phyloP scores from a whole-genome alignment of 2,888 invertebrate genomes.

The Epistrophe grossulariae region DNA sequence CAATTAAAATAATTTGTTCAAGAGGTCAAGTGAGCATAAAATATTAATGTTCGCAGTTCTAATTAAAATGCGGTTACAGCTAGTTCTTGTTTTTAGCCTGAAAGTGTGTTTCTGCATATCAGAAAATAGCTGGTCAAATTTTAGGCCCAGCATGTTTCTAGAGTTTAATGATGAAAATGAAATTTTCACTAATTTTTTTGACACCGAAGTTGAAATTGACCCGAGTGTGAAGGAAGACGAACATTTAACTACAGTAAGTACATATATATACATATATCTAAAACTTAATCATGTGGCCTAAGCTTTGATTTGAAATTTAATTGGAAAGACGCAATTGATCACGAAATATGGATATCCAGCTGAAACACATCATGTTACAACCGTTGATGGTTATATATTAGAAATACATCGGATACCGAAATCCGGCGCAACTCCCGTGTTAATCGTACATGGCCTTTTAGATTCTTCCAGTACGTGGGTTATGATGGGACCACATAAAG shows the following conservation, averaged over 20 bases:
- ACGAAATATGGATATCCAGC: constrained; percentile 87
- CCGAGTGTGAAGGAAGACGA: constrained; percentile 21
- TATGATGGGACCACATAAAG: constrained; percentile 88
- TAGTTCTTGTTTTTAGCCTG: constrained; percentile 29
- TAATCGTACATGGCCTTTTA: constrained; percentile 90
- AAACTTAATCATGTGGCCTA: neutral
- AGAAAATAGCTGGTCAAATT: neutral
- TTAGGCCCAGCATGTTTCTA: neutral
- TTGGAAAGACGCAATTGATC: constrained; percentile 85
- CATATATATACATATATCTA: neutral
- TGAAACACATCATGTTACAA: constrained; percentile 87
- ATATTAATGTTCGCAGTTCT: constrained; percentile 37
- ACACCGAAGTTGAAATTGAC: constrained; percentile 1
- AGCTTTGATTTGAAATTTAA: neutral
- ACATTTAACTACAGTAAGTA: constrained; percentile 26
- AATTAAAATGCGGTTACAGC: constrained; percentile 50
- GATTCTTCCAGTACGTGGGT: constrained; percentile 91
- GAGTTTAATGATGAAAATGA: constrained; percentile 16
- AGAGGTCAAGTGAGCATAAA: constrained; percentile 31
- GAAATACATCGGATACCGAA: constrained; percentile 89
- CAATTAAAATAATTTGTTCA: neutral
- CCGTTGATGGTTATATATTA: constrained; percentile 92
- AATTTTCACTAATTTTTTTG: neutral
- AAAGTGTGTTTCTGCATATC: constrained; percentile 22
- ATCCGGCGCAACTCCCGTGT: constrained; percentile 84